Evolutionary conservation across 2,113 vertebrate species (phyloP).

Genomic region (Trachemys scripta): DNA sequence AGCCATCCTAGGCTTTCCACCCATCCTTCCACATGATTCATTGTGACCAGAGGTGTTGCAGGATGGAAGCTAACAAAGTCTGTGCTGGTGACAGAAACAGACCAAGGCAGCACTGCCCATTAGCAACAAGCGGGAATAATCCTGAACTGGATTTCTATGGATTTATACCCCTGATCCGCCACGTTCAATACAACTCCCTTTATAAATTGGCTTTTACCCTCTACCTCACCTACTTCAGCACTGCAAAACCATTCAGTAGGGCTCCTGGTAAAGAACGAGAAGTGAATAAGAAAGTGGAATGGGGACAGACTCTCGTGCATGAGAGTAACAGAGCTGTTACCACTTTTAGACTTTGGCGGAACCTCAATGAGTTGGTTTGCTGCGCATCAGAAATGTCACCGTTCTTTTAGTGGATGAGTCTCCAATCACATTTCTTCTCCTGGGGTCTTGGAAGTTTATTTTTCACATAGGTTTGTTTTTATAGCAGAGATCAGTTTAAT

Average conservation of each 20-base stretch:
- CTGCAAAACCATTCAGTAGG: not conserved
- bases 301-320: accelerated
- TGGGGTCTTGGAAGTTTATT: not conserved
- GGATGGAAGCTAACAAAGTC: not conserved
- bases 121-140: not conserved
- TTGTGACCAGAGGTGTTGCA: not conserved
- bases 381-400: not conserved
- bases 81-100: not conserved
- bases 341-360: not conserved
- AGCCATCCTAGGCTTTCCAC: not conserved
- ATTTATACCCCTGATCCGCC: not conserved
- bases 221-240: not conserved
- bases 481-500: not conserved
- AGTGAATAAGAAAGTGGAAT: not conserved
- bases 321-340: not conserved
- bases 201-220: not conserved
- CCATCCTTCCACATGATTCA: not conserved
- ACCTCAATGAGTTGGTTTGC: not conserved
- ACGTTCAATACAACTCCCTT: not conserved
- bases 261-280: not conserved
- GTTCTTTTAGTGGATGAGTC: not conserved
- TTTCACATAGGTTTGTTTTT: conserved; percentile 33
- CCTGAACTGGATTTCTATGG: not conserved
- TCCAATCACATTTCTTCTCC: conserved; percentile 1
- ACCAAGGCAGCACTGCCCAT: not conserved